These are phyloP conservation scores for Verasper variegatus DNA, from an alignment of 2,113 vertebrate genomes.

Conservation along the genomic window DNA sequence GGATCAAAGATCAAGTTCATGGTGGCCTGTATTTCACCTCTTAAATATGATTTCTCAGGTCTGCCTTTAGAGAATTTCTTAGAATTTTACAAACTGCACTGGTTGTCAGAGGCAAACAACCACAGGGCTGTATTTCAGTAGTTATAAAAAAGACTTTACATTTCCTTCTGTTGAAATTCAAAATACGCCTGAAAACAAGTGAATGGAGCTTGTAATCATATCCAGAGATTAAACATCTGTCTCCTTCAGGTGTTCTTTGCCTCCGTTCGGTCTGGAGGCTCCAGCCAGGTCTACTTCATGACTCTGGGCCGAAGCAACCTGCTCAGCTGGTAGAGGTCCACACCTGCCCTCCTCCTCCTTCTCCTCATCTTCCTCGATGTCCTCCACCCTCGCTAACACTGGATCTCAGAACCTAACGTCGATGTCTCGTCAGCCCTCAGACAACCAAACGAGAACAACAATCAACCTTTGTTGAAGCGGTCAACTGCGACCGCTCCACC, in stretches of 20 bases:
- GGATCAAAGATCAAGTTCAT: too few species aligned
- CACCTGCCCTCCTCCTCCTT: constrained; percentile 20
- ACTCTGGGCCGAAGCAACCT: constrained; percentile 97
- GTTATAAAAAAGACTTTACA: too few species aligned
- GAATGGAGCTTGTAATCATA: too few species aligned
- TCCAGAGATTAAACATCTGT: neutral
- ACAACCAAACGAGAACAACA: constrained; percentile 53
- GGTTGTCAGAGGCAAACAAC: too few species aligned
- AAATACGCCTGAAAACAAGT: neutral
- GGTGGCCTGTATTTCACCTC: too few species aligned
- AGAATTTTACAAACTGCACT: too few species aligned
- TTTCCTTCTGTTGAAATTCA: too few species aligned
- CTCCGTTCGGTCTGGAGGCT: constrained; percentile 96
- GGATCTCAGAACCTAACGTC: constrained; percentile 73
- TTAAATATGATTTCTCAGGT: too few species aligned
- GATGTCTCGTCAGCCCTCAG: constrained; percentile 54
- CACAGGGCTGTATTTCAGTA: too few species aligned
- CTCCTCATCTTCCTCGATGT: constrained; percentile 37
- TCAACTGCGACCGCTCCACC: neutral
- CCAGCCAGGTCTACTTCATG: constrained; percentile 99
- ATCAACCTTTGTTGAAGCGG: neutral
- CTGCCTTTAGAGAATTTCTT: too few species aligned
- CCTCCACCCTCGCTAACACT: constrained; percentile 71
- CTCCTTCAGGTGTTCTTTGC: constrained; percentile 95
- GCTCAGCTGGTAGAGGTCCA: constrained; percentile 95